A percentile compares a stretch with the other conserved stretches of the same genome.
phyloP scores from a whole-genome alignment of 2,888 invertebrate species.

The Athalia circularis region DNA sequence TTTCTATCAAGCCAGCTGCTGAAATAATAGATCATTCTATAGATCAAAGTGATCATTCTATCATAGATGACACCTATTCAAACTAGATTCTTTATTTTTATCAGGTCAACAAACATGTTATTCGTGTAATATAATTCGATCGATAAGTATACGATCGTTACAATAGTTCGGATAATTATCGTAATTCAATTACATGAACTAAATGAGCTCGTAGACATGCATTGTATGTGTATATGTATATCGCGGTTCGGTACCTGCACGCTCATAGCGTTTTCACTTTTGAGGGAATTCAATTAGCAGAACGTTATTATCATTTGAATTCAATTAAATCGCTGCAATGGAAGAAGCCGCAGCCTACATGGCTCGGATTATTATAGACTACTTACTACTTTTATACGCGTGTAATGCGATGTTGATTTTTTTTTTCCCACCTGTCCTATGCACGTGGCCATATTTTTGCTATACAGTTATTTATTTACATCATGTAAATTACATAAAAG shows the following conservation, averaged over 20 bases:
- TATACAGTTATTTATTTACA: too few species aligned
- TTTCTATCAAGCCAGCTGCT: too few species aligned
- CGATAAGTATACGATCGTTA: too few species aligned
- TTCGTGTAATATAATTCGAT: too few species aligned
- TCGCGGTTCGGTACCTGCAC: background rate
- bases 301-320: background rate
- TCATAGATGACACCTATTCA: too few species aligned
- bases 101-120: too few species aligned
- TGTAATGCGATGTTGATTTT: background rate
- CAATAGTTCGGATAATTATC: too few species aligned
- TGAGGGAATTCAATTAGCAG: background rate
- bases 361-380: background rate
- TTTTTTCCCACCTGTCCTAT: too few species aligned
- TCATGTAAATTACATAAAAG: background rate
- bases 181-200: background rate
- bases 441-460: too few species aligned
- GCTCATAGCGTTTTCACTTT: constrained; percentile 1
- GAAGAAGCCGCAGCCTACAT: background rate
- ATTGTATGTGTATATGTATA: background rate
- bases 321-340: background rate
- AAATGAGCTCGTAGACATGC: background rate
- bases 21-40: too few species aligned
- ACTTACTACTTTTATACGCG: background rate
- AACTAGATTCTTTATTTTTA: too few species aligned
- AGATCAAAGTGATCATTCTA: too few species aligned